Evolutionary conservation across 2,797 vertebrate genomes (phyloP), one percentile per base, ranked within the genome.

Genomic region (Sebastes hopkinsi): DNA sequence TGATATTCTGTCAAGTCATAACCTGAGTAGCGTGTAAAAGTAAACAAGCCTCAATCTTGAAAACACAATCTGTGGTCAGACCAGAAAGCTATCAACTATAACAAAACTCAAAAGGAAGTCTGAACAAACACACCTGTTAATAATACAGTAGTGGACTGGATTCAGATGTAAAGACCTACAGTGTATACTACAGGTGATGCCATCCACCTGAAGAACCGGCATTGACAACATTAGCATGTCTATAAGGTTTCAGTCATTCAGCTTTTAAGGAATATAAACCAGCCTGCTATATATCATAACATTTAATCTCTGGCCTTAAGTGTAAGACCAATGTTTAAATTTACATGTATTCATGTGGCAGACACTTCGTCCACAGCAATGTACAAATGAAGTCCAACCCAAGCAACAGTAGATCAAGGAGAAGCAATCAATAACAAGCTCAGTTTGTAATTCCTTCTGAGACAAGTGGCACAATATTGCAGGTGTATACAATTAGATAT

Each of bases 301-400:
- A 32, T 22, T 0, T 8, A 11, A n/a, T 38, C 5, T 4, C 1
- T 56, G 11, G 0, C 1, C 3, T 7, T 7, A 42, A 25, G 2
- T 10, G 12, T 13, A 64, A 42, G 7, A 66, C 1, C 8, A 27
- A 5, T 16, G 16, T 50, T 2, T 16, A 14, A 1, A 14, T 8
- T 7, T 10, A 36, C 12, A 16, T 61, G 1, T 52, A n/a, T 34
- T n/a, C 3, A 25, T 29, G 13, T n/a, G 3, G 20, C 4, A 30
- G 13, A 52, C 4, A 38, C 13, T 2, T 32, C 30, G 3, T 34
- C 34, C 12, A 56, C 32, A 77, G 11, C 6, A n/a, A 36, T 1
- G 4, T 8, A 8, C 4, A 42, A 25, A 54, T 25, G 4, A 67
- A 4, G 2, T 32, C 3, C 20, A 42, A 20, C 16, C 2, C 6